Conservation (phyloP, 2,797 vertebrate species). For the Lutra lutra region DNA sequence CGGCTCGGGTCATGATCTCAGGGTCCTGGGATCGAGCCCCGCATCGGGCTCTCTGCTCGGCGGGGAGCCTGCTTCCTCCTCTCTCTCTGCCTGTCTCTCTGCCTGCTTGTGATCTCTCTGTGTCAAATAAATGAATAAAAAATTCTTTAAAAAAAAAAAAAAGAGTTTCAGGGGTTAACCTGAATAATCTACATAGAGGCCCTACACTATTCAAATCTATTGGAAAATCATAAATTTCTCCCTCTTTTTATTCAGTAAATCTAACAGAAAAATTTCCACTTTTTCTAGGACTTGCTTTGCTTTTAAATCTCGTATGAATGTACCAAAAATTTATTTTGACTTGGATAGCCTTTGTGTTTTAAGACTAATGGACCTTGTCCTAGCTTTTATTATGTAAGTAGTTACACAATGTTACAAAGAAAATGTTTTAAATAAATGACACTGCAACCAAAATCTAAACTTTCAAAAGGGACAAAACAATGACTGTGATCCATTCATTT, state of each 20-base stretch:
- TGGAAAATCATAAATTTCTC: background rate
- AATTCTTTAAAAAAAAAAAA: too few relatives aligned
- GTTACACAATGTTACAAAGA: background rate
- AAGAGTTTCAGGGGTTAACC: background rate
- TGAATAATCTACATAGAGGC: background rate
- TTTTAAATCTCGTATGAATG: background rate
- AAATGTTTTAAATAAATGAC: background rate
- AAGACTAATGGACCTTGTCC: background rate
- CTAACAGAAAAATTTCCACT: background rate
- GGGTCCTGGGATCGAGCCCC: too few relatives aligned
- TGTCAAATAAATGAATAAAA: too few relatives aligned
- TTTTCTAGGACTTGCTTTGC: background rate
- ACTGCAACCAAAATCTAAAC: background rate
- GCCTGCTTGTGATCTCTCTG: too few relatives aligned
- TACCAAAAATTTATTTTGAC: background rate
- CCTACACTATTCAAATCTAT: background rate
- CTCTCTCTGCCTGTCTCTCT: too few relatives aligned
- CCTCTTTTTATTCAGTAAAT: background rate
- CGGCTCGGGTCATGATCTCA: too few relatives aligned
- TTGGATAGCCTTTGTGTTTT: background rate
- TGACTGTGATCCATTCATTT: background rate
- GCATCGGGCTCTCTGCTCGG: too few relatives aligned
- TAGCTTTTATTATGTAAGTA: background rate
- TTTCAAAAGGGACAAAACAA: slow-evolving; percentile 4
- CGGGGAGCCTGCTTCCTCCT: too few relatives aligned